Conservation (phyloP, 2,888 invertebrate genomes). For the Parascotia fuliginaria region DNA sequence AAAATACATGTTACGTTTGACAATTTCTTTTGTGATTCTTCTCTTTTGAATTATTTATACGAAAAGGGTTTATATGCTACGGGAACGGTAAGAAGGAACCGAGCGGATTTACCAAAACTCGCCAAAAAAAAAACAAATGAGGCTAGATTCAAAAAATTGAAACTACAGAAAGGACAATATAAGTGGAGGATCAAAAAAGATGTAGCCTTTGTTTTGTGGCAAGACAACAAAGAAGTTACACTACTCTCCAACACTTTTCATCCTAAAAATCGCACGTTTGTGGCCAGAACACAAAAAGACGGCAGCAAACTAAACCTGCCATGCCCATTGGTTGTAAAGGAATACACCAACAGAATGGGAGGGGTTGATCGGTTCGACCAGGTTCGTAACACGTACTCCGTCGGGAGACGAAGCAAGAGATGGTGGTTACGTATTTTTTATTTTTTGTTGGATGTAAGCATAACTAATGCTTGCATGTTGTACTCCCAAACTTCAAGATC, state of each 20-base stretch:
- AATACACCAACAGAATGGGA: constrained; percentile 47
- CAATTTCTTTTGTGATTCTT: neutral
- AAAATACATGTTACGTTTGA: neutral
- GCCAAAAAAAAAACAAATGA: neutral
- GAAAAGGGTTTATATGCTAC: neutral
- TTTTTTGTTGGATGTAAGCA: constrained; percentile 36
- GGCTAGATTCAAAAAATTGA: neutral
- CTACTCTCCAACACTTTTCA: constrained; percentile 33
- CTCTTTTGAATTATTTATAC: neutral
- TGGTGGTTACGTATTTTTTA: constrained; percentile 45
- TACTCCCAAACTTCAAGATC: constrained; percentile 21
- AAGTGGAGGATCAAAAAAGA: neutral
- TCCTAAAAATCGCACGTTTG: constrained; percentile 32
- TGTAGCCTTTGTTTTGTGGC: constrained; percentile 20
- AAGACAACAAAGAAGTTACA: constrained; percentile 27
- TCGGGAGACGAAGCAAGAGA: constrained; percentile 35
- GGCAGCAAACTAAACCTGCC: constrained; percentile 20
- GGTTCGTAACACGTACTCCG: constrained; percentile 30
- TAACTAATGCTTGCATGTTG: constrained; percentile 39
- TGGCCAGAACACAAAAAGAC: constrained; percentile 32
- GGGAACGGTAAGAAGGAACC: neutral
- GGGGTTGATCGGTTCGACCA: constrained; percentile 43
- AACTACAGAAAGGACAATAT: neutral
- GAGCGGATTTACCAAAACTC: neutral
- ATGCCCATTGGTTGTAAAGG: constrained; percentile 28